Evolutionary conservation across 2,888 invertebrate species (phyloP).

Genomic region (Didymodactylos carnosus): DNA sequence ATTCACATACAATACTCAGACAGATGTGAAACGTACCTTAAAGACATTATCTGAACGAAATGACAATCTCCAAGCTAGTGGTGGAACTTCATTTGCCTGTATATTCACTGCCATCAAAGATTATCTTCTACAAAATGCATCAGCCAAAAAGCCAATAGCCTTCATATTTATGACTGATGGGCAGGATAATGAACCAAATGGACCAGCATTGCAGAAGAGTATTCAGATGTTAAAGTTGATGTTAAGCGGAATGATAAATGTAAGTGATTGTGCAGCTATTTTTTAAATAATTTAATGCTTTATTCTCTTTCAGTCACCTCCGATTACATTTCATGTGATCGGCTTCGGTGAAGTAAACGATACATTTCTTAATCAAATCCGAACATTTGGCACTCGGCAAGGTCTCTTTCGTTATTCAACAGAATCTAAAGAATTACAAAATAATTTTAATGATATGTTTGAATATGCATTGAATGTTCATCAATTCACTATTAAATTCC

Average conservation of each 20-base stretch:
- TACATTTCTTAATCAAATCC: background rate
- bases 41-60: background rate
- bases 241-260: background rate
- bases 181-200: background rate
- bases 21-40: background rate
- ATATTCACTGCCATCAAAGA: background rate
- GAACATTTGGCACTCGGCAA: constrained; percentile 1
- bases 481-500: background rate
- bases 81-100: background rate
- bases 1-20: background rate
- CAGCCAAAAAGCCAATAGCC: background rate
- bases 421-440: background rate
- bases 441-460: constrained; percentile 10
- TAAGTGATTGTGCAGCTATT: background rate
- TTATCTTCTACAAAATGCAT: background rate
- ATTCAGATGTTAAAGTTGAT: background rate
- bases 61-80: background rate
- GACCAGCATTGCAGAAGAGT: background rate
- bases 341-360: constrained; percentile 3
- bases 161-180: constrained; percentile 11
- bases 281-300: background rate
- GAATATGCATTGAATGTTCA: background rate
- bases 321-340: constrained; percentile 3
- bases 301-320: background rate
- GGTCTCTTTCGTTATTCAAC: constrained; percentile 7